A percentile compares a stretch with the other conserved stretches of the same genome.
Evolutionary conservation across 2,888 invertebrate genomes (phyloP).

Genomic region (Amphipyra tragopoginis): DNA sequence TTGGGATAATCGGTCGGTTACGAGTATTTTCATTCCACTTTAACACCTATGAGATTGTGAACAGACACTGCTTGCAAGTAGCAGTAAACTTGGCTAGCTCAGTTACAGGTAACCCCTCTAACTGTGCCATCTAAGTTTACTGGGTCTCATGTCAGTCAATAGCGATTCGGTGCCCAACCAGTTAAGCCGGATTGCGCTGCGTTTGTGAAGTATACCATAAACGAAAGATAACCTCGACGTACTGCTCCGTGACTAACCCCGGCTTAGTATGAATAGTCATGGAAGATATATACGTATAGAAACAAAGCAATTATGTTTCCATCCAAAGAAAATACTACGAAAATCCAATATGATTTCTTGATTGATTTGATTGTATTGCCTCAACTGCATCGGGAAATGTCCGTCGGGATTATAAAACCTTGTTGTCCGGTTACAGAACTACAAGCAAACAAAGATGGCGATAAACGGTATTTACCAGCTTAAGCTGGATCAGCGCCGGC

Average conservation of each 20-base stretch:
- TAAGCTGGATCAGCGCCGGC: slow-evolving; percentile 34
- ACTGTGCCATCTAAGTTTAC: neutral
- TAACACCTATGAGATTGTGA: neutral
- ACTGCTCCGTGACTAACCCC: neutral
- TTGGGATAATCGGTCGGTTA: no score
- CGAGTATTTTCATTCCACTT: no score
- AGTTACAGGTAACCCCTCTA: slow-evolving; percentile 1
- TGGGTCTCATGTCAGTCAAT: slow-evolving; percentile 26
- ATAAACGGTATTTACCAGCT: slow-evolving; percentile 41
- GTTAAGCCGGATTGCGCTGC: slow-evolving; percentile 24
- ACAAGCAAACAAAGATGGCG: slow-evolving; percentile 38
- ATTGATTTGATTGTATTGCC: no score
- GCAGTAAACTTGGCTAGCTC: slow-evolving; percentile 6
- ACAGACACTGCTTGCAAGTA: neutral
- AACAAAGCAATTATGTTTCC: no score
- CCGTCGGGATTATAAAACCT: slow-evolving; percentile 33
- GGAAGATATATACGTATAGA: no score
- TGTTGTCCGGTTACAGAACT: slow-evolving; percentile 17
- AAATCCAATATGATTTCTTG: no score
- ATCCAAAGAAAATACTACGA: no score
- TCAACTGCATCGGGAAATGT: neutral
- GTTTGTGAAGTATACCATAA: slow-evolving; percentile 18
- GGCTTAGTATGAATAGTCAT: neutral
- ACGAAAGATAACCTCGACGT: slow-evolving; percentile 10
- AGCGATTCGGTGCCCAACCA: slow-evolving; percentile 17